A percentile compares a stretch with the other conserved stretches of the same genome.
Conservation (phyloP, 2,113 vertebrate species). For the Gymnorhina tibicen region DNA sequence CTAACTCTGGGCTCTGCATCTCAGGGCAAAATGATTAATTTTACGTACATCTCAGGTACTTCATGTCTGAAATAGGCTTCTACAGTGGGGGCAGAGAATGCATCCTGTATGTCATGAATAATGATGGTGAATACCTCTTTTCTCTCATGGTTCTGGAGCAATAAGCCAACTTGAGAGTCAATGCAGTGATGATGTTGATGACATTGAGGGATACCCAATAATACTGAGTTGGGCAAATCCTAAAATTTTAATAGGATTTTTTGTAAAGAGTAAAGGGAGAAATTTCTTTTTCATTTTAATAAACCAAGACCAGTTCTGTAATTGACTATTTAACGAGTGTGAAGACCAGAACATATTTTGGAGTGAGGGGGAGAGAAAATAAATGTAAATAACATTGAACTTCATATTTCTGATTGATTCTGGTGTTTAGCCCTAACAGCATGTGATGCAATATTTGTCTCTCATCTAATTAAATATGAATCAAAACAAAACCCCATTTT, state of each 20-base stretch:
- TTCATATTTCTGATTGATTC: not conserved
- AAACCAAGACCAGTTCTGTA: not conserved
- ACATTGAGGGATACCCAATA: not conserved
- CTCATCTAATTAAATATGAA: not conserved
- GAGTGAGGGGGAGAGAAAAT: not conserved
- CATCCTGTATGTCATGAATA: not conserved
- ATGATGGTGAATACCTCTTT: not conserved
- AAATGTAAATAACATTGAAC: conserved; percentile 30
- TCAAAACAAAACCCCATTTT: not conserved
- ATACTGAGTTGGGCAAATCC: not conserved
- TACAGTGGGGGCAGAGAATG: not conserved
- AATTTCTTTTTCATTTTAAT: not conserved
- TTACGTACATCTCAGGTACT: not conserved
- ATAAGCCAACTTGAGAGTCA: not conserved
- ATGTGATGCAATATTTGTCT: not conserved
- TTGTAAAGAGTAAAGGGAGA: not conserved
- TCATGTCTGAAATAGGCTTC: not conserved
- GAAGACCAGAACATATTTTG: not conserved
- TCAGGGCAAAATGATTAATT: not conserved
- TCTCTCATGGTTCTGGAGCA: not conserved
- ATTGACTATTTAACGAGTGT: not conserved
- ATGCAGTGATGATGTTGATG: not conserved
- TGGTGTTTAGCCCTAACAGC: not conserved
- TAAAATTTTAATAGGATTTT: not conserved
- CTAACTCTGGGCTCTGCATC: not conserved